Evolutionary conservation across 2,888 invertebrate genomes (phyloP), one percentile per base, ranked within the genome.

Genomic region (Stegophylla sp.): DNA sequence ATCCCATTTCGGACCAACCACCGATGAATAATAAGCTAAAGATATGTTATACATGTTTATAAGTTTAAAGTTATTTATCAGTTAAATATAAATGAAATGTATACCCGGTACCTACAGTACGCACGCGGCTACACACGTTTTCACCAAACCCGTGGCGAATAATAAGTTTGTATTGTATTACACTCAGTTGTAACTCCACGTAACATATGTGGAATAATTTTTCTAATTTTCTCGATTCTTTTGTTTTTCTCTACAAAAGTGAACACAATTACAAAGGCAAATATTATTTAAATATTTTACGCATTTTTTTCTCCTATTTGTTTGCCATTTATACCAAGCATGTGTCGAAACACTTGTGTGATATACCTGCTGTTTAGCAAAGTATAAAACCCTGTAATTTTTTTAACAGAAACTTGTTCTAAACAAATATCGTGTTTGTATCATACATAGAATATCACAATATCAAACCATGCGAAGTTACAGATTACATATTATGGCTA

Each of bases 341-440:
- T 53, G 13, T 53, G 75, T 75, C 23, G 5, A 26, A 75, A 75
- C 75, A 75, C 75, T 75, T 75, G 75, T 23, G 45, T 43, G 64
- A 34, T 23, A 64, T 28, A 34, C 34, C 34, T 7, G 7, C 34
- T 17, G n/a, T 51, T 34, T 51, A 0, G 9, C 10, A 2, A 48
- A 51, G 75, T 75, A 75, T 75, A 75, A 64, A 75, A 75, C 64
- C 12, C 17, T 9, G 51, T 17, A 17, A 12, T 23, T 63, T 75
- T 61, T 75, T 20, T 48, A 48, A 48, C 20, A 3, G n/a, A 61
- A 43, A 17, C 28, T 73, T 59, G 61, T 73, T 73, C 17, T 64
- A 56, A 56, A 72, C 56, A 72, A 56, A 23, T 73, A 61, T 61
- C 56, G 56, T 26, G n/a, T n/a, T 28, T 7, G 28, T 7, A 26